Evolutionary conservation across 2,888 invertebrate genomes (phyloP), one percentile per base, ranked within the genome.

Genomic region (Lasioglossum figueresi): DNA sequence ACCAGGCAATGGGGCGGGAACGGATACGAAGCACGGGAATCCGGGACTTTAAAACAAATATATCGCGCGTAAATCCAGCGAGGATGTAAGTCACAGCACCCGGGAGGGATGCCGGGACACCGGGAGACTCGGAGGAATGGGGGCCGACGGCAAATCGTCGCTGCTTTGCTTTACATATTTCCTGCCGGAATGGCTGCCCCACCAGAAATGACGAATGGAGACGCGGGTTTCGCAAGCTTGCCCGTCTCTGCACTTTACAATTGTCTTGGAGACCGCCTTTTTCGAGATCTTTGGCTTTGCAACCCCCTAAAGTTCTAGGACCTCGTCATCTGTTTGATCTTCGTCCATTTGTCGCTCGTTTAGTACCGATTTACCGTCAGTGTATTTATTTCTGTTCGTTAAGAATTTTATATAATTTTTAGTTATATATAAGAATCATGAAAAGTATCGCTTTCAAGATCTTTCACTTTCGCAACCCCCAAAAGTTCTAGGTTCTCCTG

Each of bases 21-120:
- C 85, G 85, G 86, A 85, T 84, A 72, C 85, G 81, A 76, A 68
- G 73, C 81, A 80, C 88, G 88, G 89, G 88, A 90, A 90, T 89
- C 89, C 85, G 92, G 93, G 93, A 94, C 93, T 94, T 94, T 94
- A 94, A 94, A 94, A 94, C 94, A 94, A 94, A 94, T 94, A 94
- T 94, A 94, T 94, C 94, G 94, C 93, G 92, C 93, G 93, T 94
- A 94, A 94, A 94, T 94, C 93, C 93, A 93, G 86, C 91, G 75
- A 88, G 90, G 91, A 93, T 92, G 91, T 93, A 91, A 92, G 92
- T 89, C 91, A 78, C 79, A 82, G 82, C 45, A 14, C 73, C 79
- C 89, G 43, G 16, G 83, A 85, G 88, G 83, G 85, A 82, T 76
- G 59, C 79, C 19, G 27, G 31, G 80, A 82, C 63, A 82, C 45